phyloP scores from a whole-genome alignment of 2,797 vertebrate species.

The Catamblyrhynchus diadema region DNA sequence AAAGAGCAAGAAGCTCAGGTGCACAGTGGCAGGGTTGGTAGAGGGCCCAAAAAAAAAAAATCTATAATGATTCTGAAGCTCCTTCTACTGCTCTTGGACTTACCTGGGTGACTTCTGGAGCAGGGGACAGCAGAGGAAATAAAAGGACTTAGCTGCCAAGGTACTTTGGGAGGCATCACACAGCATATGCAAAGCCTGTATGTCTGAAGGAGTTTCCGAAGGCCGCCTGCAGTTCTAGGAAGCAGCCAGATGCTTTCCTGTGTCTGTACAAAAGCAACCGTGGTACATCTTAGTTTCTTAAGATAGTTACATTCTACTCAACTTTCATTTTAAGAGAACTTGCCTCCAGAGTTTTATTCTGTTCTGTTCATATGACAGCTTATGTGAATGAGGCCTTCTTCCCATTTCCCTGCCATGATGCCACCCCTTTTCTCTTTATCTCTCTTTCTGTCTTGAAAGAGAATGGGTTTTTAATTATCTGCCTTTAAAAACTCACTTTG shows the following conservation, averaged over 20 bases:
- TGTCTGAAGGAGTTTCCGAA: constrained; percentile 1
- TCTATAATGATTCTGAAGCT: not conserved
- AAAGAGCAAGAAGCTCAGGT: not conserved
- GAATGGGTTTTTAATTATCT: not conserved
- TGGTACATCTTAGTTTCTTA: not conserved
- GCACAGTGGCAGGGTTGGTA: not conserved
- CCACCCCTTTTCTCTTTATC: not conserved
- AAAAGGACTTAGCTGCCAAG: not conserved
- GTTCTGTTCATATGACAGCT: not conserved
- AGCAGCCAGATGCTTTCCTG: constrained; percentile 3
- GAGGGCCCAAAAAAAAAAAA: not conserved
- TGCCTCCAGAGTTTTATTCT: not conserved
- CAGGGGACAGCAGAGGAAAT: not conserved
- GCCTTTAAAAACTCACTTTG: not conserved
- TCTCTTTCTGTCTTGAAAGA: not conserved
- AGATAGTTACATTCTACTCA: not conserved
- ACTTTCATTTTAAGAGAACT: not conserved
- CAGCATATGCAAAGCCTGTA: not conserved
- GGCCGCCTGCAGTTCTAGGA: not conserved
- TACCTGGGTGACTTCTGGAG: not conserved
- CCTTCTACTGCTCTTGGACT: not conserved
- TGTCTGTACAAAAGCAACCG: not conserved
- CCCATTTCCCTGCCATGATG: not conserved
- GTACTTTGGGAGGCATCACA: not conserved
- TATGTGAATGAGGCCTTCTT: not conserved